Conservation (phyloP, 2,797 vertebrate species). For the Helostoma temminkii region DNA sequence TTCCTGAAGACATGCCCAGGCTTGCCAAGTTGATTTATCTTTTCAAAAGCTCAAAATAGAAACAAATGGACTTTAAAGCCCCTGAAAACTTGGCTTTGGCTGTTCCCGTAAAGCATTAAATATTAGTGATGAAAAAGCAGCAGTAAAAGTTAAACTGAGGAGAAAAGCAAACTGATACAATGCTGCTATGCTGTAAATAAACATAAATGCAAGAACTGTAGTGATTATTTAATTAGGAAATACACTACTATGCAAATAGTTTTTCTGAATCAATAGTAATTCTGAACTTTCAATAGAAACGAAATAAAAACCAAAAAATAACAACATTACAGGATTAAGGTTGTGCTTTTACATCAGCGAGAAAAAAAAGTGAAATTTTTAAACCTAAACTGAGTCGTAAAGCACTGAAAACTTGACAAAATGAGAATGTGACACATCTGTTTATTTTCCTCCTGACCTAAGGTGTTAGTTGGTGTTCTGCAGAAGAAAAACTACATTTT, state of each 20-base stretch:
- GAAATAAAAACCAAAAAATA: neutral
- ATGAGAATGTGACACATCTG: conserved; percentile 32
- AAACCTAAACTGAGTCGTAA: conserved; percentile 1
- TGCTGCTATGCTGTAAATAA: too few species aligned
- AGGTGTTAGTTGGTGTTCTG: conserved; percentile 10
- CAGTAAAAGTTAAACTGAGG: too few species aligned
- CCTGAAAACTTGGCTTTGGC: neutral
- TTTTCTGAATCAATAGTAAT: too few species aligned
- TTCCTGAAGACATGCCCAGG: neutral
- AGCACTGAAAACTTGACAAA: neutral
- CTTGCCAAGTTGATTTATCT: neutral
- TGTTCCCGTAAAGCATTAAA: too few species aligned
- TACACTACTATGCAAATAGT: too few species aligned
- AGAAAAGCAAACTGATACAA: too few species aligned
- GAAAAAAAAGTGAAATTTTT: conserved; percentile 4
- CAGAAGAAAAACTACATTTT: neutral
- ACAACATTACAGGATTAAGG: neutral
- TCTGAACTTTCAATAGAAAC: too few species aligned
- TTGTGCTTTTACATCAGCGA: neutral
- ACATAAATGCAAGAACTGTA: too few species aligned
- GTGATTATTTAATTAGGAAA: too few species aligned
- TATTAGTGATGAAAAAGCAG: too few species aligned
- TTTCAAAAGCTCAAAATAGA: neutral
- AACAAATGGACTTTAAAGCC: neutral
- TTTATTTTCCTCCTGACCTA: neutral